A percentile compares a stretch with the other conserved stretches of the same genome.
phyloP scores from a whole-genome alignment of 2,113 vertebrate species.

The Zosterops japonicus region DNA sequence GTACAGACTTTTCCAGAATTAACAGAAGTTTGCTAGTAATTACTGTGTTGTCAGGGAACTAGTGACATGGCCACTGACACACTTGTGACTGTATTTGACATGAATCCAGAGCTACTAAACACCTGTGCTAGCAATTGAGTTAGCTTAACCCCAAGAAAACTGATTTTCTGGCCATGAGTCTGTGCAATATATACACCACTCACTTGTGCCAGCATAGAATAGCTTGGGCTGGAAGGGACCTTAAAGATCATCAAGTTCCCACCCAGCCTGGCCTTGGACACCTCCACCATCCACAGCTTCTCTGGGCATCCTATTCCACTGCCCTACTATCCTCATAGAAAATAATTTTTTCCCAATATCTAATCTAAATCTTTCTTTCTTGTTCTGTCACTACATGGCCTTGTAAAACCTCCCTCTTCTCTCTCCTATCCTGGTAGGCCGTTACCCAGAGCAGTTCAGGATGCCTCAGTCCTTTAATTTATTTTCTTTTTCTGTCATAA shows the following conservation, averaged over 20 bases:
- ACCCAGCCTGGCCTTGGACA: neutral
- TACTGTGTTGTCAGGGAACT: neutral
- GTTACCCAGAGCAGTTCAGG: neutral
- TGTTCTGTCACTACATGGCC: neutral
- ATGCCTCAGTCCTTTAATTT: neutral
- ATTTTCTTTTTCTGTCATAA: neutral
- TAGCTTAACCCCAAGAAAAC: neutral
- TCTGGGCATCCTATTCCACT: neutral
- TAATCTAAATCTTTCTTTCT: neutral
- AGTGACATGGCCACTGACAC: neutral
- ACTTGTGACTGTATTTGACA: neutral
- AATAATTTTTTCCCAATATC: neutral
- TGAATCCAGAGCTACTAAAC: neutral
- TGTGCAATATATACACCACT: neutral
- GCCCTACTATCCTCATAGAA: neutral
- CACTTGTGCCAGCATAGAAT: neutral
- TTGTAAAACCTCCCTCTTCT: neutral
- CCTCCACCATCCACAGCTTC: neutral
- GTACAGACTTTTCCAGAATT: neutral
- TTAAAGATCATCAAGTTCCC: neutral
- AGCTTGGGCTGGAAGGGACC: neutral
- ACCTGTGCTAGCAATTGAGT: neutral
- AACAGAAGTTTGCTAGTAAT: neutral
- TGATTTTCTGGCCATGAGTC: neutral
- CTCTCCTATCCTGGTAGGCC: neutral